A percentile compares a stretch with the other conserved stretches of the same genome.
Evolutionary conservation across 2,113 vertebrate genomes (phyloP).

Genomic region (Emberiza fucata): DNA sequence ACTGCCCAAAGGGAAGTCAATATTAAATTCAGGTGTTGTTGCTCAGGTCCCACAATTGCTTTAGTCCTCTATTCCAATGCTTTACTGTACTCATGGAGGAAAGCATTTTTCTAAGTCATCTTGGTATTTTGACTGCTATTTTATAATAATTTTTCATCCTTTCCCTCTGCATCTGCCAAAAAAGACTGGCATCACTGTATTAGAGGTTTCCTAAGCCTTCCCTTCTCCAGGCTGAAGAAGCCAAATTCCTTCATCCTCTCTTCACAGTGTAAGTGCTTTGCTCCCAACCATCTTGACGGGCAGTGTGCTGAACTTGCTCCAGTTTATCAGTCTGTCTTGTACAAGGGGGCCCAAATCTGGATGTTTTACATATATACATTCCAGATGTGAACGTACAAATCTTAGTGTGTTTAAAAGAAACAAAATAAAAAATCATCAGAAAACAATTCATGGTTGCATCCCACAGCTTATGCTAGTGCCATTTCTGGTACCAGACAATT

Average conservation of each 20-base stretch:
- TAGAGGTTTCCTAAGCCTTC: not conserved
- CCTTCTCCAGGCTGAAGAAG: not conserved
- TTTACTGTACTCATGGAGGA: not conserved
- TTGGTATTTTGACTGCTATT: not conserved
- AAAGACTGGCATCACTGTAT: not conserved
- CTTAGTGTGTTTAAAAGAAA: not conserved
- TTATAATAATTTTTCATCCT: not conserved
- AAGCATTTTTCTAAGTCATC: not conserved
- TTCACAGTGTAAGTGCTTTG: not conserved
- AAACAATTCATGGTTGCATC: not conserved
- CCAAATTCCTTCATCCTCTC: not conserved
- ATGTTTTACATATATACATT: not conserved
- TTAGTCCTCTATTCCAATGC: not conserved
- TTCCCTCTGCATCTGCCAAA: not conserved
- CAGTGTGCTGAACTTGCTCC: not conserved
- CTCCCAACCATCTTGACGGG: not conserved
- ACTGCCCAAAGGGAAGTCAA: not conserved
- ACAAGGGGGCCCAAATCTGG: not conserved
- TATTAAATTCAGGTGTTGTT: not conserved
- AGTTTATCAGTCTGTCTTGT: not conserved
- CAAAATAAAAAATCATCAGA: accelerated
- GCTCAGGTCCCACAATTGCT: not conserved
- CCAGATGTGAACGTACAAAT: not conserved
- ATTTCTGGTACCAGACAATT: not conserved
- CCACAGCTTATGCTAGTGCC: not conserved